Conservation (phyloP, 2,797 vertebrate species). For the Cuniculus paca region DNA sequence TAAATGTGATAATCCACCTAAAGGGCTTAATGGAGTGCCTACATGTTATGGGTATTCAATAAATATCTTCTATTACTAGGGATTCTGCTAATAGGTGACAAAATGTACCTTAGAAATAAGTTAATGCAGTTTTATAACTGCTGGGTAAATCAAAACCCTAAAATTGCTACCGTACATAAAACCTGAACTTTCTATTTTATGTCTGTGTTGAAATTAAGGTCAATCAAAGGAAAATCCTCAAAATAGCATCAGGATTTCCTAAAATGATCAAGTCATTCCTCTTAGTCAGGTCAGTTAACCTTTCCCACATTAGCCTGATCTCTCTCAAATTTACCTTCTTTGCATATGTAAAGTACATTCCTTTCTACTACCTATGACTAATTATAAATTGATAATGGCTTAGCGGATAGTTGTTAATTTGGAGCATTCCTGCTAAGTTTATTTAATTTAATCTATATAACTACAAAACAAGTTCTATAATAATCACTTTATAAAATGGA, state of each 20-base stretch:
- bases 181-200: neutral
- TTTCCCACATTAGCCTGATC: accelerated
- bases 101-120: neutral
- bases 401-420: neutral
- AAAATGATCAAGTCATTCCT: neutral
- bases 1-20: neutral
- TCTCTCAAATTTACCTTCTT: neutral
- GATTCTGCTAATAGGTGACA: neutral
- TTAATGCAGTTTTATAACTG: neutral
- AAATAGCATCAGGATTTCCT: neutral
- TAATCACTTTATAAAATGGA: neutral
- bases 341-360: neutral
- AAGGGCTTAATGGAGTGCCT: neutral
- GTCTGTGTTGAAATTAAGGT: neutral
- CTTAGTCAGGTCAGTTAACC: too few species aligned
- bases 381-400: neutral
- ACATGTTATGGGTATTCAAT: neutral
- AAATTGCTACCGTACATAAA: neutral
- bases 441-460: neutral
- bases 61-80: neutral
- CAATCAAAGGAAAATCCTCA: neutral
- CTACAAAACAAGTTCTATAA: neutral
- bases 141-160: neutral
- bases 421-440: neutral
- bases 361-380: neutral